A percentile compares a stretch with the other conserved stretches of the same genome.
These are phyloP conservation scores for Enteromius radiatus DNA, from an alignment of 2,797 vertebrate genomes.

Conservation along the genomic window DNA sequence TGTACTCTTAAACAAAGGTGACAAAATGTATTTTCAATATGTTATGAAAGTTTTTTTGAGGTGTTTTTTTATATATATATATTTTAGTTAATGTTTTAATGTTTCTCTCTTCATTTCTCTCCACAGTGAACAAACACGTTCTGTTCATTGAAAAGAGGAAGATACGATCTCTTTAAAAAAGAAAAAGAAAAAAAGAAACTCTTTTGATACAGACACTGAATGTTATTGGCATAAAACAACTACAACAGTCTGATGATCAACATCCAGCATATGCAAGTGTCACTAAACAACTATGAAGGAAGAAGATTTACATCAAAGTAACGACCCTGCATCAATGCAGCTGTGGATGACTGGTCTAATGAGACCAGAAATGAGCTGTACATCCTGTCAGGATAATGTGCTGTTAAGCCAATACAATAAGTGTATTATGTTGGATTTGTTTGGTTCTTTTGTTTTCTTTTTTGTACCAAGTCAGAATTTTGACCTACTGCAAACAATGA, in stretches of 20 bases:
- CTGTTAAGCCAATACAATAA: not conserved
- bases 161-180: constrained; percentile 86
- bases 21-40: no score
- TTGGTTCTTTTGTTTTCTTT: constrained; percentile 21
- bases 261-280: not conserved
- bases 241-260: not conserved
- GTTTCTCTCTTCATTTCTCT: constrained; percentile 54
- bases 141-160: constrained; percentile 95
- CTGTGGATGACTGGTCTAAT: not conserved
- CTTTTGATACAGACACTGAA: not conserved
- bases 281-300: not conserved
- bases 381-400: constrained; percentile 16
- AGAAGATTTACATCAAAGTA: not conserved
- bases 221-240: constrained; percentile 37
- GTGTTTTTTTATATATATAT: no score
- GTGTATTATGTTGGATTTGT: constrained; percentile 10
- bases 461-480: not conserved
- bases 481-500: not conserved
- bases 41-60: no score
- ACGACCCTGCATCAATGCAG: not conserved
- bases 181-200: no score
- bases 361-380: not conserved
- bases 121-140: constrained; percentile 89
- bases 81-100: not conserved
- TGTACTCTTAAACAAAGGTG: no score